Conservation (phyloP, 1,140 invertebrate genomes). For the Subanguina moxae region DNA sequence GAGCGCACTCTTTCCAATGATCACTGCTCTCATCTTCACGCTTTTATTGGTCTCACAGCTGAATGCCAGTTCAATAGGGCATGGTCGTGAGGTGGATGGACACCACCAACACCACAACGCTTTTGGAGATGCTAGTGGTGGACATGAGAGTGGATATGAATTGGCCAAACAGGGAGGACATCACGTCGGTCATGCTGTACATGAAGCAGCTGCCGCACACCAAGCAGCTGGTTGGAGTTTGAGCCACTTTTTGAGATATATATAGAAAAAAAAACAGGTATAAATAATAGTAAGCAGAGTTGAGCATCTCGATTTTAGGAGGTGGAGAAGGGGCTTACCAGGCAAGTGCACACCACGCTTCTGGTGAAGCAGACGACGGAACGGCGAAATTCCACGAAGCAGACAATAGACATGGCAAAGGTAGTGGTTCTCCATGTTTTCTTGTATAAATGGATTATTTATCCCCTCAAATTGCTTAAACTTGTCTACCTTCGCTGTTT, state of each 20-base stretch:
- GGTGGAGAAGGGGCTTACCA: neutral
- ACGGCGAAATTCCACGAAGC: neutral
- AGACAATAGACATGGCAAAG: neutral
- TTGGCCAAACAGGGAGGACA: neutral
- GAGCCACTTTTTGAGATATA: too few species aligned
- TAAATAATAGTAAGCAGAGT: too few species aligned
- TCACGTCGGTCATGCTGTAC: neutral
- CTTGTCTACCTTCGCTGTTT: neutral
- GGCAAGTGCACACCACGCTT: neutral
- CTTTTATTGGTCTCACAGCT: too few species aligned
- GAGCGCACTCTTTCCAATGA: too few species aligned
- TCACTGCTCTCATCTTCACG: too few species aligned
- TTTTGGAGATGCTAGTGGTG: neutral
- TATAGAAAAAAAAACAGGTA: too few species aligned
- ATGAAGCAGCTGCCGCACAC: neutral
- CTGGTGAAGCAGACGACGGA: neutral
- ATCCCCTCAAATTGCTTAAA: too few species aligned
- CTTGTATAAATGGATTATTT: neutral
- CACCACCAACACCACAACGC: neutral
- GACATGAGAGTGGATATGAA: conserved; percentile 3
- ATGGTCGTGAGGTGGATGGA: too few species aligned
- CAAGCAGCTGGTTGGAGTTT: too few species aligned
- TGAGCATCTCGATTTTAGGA: too few species aligned
- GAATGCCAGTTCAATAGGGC: too few species aligned
- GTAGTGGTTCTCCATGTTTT: neutral